Evolutionary conservation across 2,113 vertebrate genomes (phyloP).

Genomic region (Tragulus kanchil): DNA sequence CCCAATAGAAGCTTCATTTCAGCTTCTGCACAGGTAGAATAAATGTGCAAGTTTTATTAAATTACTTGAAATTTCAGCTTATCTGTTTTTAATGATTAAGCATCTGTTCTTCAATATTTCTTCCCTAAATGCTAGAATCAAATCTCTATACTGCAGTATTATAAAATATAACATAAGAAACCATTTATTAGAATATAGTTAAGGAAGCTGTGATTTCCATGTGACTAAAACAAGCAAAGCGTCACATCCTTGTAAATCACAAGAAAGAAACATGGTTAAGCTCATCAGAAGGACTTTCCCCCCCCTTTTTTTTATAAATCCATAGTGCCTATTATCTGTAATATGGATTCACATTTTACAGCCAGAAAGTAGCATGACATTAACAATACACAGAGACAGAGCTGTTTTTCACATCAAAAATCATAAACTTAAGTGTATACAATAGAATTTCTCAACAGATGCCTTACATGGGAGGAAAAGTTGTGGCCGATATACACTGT

Average conservation of each 20-base stretch:
- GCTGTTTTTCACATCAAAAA: conserved; percentile 22
- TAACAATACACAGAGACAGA: conserved; percentile 13
- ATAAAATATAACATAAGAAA: not conserved
- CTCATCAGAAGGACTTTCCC: conserved; percentile 56
- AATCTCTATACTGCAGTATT: not conserved
- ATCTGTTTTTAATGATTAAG: not conserved
- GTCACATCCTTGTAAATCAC: not conserved
- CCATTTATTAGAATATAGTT: not conserved
- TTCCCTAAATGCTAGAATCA: not conserved
- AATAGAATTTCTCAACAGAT: not conserved
- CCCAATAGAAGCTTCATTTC: not conserved
- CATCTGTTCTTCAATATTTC: not conserved
- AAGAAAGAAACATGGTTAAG: conserved; percentile 37
- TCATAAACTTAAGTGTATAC: not conserved
- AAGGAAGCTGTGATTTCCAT: conserved; percentile 18
- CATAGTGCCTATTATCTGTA: not conserved
- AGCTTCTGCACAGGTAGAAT: not conserved
- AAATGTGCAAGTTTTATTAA: conserved; percentile 14
- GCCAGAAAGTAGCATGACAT: conserved; percentile 39
- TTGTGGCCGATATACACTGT: not conserved
- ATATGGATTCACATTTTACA: conserved; percentile 27
- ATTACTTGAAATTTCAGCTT: conserved; percentile 9
- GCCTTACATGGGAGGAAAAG: conserved; percentile 16
- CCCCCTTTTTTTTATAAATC: not conserved
- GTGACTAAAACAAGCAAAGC: not conserved